Base-by-base conservation (phyloP, 2,113 vertebrate species). In the Chinchilla lanigera region DNA sequence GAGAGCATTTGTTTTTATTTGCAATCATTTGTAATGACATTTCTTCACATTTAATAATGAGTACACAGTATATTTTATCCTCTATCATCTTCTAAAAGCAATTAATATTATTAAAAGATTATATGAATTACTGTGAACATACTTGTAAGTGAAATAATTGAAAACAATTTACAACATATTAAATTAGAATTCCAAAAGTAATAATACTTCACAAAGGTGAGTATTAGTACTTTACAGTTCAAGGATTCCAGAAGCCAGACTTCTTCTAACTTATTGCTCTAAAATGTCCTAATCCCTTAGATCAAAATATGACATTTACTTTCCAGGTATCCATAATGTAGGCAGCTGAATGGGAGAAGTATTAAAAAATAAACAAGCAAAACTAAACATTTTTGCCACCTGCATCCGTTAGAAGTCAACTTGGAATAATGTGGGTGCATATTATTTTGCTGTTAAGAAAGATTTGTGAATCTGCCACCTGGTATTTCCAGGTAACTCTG, bases 191-290 rank as follows among this genome's bases (percentile, higher is more conserved):
- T 92, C 2, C 7, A 60, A 2, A 2, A 71, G 77, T 65, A 38
- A n/a, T 7, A 82, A 41, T 86, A 1, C 2, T 92, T 5, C 0
- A 65, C 14, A 81, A 85, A 95, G 78, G 54, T 35, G 12, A 92
- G 1, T 30, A 93, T 63, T 24, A 85, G 1, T 69, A 12, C 17
- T 89, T 50, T 10, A 63, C 58, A 35, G 14, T 60, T 20, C 4
- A 67, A 94, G 3, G 12, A 24, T 16, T 93, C 41, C 95, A 90
- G 58, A 92, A 97, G 35, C 19, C 73, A 54, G n/a, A 65, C 22
- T 60, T 89, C 22, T 84, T 92, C 8, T 19, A 77, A 1, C 2
- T 26, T 17, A 30, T 67, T 91, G 5, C 22, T 94, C 22, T 67
- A 20, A 3, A 0, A 24, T 44, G 5, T 7, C 71, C 17, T 1